Percentiles rank a stretch among this genome's conserved stretches.
Evolutionary conservation across 2,888 invertebrate genomes (phyloP).

Genomic region (Lasius platythorax): DNA sequence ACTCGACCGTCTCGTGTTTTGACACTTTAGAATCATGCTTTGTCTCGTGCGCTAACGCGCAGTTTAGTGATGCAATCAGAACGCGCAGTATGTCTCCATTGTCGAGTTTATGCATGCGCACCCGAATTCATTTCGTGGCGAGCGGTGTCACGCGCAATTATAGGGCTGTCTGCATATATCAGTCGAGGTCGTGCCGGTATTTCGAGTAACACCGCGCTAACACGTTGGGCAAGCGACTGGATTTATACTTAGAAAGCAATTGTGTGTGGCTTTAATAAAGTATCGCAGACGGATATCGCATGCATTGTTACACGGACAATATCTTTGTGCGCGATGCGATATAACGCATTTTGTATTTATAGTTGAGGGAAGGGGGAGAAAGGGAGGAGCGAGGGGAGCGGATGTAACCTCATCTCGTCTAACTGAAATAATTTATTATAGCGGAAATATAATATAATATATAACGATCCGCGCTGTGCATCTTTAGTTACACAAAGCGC

Average conservation of each 20-base stretch:
- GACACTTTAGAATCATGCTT: conserved; percentile 64
- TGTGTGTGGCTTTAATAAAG: conserved; percentile 20
- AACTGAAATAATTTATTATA: conserved; percentile 36
- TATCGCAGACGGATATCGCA: conserved; percentile 25
- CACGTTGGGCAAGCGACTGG: neutral
- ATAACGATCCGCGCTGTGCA: neutral
- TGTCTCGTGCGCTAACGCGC: conserved; percentile 47
- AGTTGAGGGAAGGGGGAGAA: neutral
- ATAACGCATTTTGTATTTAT: conserved; percentile 5
- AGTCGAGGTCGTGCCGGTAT: conserved; percentile 43
- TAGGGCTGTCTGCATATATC: conserved; percentile 66
- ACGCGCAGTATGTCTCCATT: conserved; percentile 64
- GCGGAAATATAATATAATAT: neutral
- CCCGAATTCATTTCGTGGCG: conserved; percentile 52
- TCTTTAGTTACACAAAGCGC: conserved; percentile 23
- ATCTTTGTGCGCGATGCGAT: neutral
- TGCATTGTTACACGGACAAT: conserved; percentile 28
- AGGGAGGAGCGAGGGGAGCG: neutral
- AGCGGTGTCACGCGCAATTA: conserved; percentile 69
- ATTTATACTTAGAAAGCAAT: conserved; percentile 46
- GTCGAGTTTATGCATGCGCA: conserved; percentile 54
- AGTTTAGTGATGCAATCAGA: conserved; percentile 69
- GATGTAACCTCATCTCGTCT: neutral
- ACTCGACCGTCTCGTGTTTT: conserved; percentile 56
- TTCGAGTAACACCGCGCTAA: conserved; percentile 32